A percentile compares a stretch with the other conserved stretches of the same genome.
Evolutionary conservation across 2,797 vertebrate species (phyloP).

Genomic region (Diplodus puntazzo): DNA sequence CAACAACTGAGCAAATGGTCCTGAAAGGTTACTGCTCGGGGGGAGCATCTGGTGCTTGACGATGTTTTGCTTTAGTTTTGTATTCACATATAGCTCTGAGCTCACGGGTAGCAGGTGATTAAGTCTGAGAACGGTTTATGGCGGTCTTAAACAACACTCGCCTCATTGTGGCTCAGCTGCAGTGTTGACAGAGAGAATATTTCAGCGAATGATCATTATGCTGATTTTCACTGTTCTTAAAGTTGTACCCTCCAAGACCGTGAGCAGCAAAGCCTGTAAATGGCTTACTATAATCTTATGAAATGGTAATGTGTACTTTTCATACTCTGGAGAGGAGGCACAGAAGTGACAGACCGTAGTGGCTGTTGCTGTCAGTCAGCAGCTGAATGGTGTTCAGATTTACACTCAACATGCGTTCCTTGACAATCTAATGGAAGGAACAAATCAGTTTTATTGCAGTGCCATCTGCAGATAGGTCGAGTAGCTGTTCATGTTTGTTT

Average conservation of each 20-base stretch:
- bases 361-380: constrained; percentile 32
- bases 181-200: constrained; percentile 37
- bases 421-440: constrained; percentile 15
- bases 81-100: constrained; percentile 10
- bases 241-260: constrained; percentile 46
- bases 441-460: constrained; percentile 16
- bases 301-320: constrained; percentile 64
- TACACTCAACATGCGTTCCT: constrained; percentile 6
- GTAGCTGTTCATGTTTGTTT: constrained; percentile 5
- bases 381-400: constrained; percentile 31
- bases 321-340: constrained; percentile 32
- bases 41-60: constrained; percentile 12
- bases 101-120: constrained; percentile 26
- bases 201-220: constrained; percentile 50
- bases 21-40: constrained; percentile 46
- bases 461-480: not conserved
- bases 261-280: constrained; percentile 50
- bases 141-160: constrained; percentile 13
- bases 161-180: constrained; percentile 23
- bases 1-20: constrained; percentile 61
- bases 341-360: constrained; percentile 1
- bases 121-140: constrained; percentile 18
- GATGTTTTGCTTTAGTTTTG: constrained; percentile 26
- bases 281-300: constrained; percentile 70
- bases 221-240: constrained; percentile 51